Conservation (phyloP, 1,140 invertebrate genomes). For the Homalodisca vitripennis region DNA sequence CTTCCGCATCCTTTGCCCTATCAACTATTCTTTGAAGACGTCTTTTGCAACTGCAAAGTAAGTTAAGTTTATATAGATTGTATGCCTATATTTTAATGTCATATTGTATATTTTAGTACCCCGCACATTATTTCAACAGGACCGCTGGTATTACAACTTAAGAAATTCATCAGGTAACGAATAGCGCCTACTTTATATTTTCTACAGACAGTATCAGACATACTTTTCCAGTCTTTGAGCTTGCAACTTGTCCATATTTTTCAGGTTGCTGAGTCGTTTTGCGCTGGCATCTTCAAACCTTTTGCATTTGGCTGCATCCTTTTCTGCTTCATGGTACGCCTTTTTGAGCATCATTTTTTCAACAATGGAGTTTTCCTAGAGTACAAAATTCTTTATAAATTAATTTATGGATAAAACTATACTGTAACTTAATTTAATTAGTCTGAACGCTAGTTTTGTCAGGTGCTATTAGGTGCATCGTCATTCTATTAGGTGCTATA, state of each 20-base stretch:
- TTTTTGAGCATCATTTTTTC: slow-evolving; percentile 8
- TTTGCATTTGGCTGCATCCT: background rate
- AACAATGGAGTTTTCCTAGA: background rate
- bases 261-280: background rate
- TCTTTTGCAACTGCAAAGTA: slow-evolving; percentile 9
- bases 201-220: background rate
- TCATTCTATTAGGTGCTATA: too few species aligned
- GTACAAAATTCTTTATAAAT: background rate
- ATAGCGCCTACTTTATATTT: too few species aligned
- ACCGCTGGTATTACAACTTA: background rate
- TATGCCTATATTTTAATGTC: too few species aligned
- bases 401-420: too few species aligned
- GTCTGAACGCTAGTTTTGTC: too few species aligned
- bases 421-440: too few species aligned
- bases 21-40: slow-evolving; percentile 2
- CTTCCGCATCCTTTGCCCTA: background rate
- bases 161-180: too few species aligned
- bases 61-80: too few species aligned
- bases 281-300: background rate
- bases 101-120: too few species aligned
- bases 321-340: background rate
- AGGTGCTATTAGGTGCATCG: too few species aligned
- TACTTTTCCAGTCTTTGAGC: background rate
- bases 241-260: background rate
- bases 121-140: background rate